A percentile compares a stretch with the other conserved stretches of the same genome.
Evolutionary conservation across 2,888 invertebrate genomes (phyloP).

Genomic region (Carpatolechia fugitivella): DNA sequence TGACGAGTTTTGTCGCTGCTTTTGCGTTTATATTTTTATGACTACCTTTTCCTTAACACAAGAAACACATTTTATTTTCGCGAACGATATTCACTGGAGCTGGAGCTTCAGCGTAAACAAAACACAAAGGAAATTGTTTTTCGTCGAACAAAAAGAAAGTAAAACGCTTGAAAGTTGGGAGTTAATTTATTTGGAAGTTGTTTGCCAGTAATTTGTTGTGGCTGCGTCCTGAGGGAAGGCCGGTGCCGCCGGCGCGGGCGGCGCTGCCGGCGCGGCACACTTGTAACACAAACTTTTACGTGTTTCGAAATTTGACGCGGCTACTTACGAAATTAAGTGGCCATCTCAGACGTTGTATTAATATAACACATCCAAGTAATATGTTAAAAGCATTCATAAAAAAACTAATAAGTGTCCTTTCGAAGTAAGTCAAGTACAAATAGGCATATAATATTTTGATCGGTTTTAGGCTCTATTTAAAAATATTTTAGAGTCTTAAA

Average conservation of each 20-base stretch:
- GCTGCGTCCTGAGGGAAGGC: conserved; percentile 63
- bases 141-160: conserved; percentile 64
- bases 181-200: conserved; percentile 77
- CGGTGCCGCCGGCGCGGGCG: conserved; percentile 37
- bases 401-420: too few relatives aligned
- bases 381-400: too few relatives aligned
- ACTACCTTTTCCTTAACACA: too few relatives aligned
- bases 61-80: conserved; percentile 29
- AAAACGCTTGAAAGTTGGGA: conserved; percentile 74
- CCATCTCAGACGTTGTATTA: background rate
- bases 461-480: too few relatives aligned
- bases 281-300: conserved; percentile 60
- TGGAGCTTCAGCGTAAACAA: conserved; percentile 53
- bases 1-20: too few relatives aligned
- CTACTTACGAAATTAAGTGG: background rate
- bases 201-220: conserved; percentile 76
- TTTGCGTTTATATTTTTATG: too few relatives aligned
- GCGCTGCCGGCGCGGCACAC: conserved; percentile 32
- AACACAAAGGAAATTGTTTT: conserved; percentile 72
- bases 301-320: conserved; percentile 10
- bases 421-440: too few relatives aligned
- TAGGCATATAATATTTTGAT: too few relatives aligned
- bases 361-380: too few relatives aligned
- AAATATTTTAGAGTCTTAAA: too few relatives aligned
- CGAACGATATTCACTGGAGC: conserved; percentile 39